Base-by-base conservation (phyloP, 2,888 invertebrate species). In the Tanypteryx hageni region DNA sequence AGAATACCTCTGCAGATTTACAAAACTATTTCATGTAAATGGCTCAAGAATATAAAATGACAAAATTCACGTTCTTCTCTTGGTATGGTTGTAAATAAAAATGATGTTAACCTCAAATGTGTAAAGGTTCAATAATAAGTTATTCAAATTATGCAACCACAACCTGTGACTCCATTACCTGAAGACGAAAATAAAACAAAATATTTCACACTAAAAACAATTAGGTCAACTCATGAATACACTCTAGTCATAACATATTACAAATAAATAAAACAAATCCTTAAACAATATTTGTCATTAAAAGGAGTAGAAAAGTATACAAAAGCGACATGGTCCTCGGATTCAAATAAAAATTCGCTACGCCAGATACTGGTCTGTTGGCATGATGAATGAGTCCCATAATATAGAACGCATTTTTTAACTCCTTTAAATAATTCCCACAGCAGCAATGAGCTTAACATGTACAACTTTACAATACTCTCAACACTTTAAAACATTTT, bases 271-370 rank as follows among this genome's bases (percentile, higher is more conserved):
- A 68, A 64, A 44, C 64, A 64, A 64, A 89, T 89, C 68, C 64
- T 89, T 56, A 89, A 44, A 64, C 68, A 64, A 68, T 64, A 89
- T 89, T 64, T 64, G 58, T 64, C 89, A 68, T 89, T 89, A 89
- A 89, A 76, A 89, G 89, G 89, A 89, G 89, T 89, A 89, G 89
- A 89, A 89, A 89, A 89, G 89, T 89, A 89, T 61, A 89, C 89
- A 89, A 89, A 89, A 89, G 31, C 64, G 64, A 89, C 89, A 89
- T 89, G 89, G 89, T 89, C 64, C 89, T 89, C 64, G 10, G 64
- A 68, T 56, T 89, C 68, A 68, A 89, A 89, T 64, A 61, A 89
- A 89, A 44, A 64, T 64, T 44, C 64, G 31, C 13, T 18, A 44
- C 44, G 64, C 61, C 44, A 64, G 61, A 61, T 44, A 8, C 44